phyloP scores from a whole-genome alignment of 2,113 vertebrate species.

The Melanerpes formicivorus region DNA sequence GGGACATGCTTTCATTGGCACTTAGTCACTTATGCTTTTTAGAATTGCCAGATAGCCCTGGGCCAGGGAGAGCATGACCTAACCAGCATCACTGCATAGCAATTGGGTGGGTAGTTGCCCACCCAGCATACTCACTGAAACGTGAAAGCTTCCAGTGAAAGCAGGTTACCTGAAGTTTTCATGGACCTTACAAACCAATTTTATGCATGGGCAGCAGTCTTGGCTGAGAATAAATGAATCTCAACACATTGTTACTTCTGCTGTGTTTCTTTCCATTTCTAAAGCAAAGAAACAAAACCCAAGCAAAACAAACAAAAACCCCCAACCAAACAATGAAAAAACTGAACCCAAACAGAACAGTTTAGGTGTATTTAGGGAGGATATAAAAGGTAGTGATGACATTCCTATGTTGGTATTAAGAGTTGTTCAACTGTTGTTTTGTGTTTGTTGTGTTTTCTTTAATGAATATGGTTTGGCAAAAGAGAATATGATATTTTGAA shows the following conservation, averaged over 20 bases:
- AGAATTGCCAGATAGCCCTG: background rate
- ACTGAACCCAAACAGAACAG: background rate
- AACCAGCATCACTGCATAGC: accelerated
- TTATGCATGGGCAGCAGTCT: too few species aligned
- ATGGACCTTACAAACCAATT: background rate
- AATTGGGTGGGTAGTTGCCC: background rate
- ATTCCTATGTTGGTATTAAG: background rate
- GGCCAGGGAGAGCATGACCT: background rate
- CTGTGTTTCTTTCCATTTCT: background rate
- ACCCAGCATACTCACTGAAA: background rate
- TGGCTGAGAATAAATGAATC: background rate
- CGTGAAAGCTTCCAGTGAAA: accelerated
- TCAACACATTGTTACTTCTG: background rate
- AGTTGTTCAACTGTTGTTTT: background rate
- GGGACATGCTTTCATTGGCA: background rate
- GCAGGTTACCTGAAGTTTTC: background rate
- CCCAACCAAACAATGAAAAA: too few species aligned
- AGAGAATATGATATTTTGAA: background rate
- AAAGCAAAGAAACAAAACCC: too few species aligned
- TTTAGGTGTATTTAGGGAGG: background rate
- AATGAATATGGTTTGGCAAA: background rate
- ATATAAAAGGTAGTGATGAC: background rate
- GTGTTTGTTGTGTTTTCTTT: too few species aligned
- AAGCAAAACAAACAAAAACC: too few species aligned
- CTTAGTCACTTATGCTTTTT: background rate